Percentiles rank a stretch among this genome's conserved stretches.
Conservation (phyloP, 2,797 vertebrate species). For the Parauchenoglanis ngamensis region DNA sequence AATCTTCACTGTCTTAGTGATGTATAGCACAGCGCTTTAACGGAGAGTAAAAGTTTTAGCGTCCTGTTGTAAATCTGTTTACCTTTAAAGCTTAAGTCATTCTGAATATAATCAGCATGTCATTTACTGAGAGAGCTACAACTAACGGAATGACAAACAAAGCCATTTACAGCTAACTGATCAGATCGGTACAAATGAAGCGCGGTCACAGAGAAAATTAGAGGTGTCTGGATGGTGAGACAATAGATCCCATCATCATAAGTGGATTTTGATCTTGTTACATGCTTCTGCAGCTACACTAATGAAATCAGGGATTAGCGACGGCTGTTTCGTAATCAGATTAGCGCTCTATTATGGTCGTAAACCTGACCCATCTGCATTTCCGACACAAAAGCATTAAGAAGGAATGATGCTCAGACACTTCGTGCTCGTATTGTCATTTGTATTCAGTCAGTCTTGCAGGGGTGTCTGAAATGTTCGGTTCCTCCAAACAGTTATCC, state of each 20-base stretch:
- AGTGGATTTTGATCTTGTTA: conserved; percentile 39
- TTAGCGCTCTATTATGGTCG: neutral
- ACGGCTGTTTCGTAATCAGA: conserved; percentile 18
- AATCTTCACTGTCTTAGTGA: neutral
- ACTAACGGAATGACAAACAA: neutral
- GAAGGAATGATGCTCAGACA: neutral
- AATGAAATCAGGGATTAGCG: conserved; percentile 44
- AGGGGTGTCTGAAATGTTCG: neutral
- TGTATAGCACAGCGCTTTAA: neutral
- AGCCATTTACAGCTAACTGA: conserved; percentile 2
- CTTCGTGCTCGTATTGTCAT: neutral
- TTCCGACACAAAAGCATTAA: neutral
- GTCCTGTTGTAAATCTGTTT: neutral
- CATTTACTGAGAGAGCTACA: neutral
- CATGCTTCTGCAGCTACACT: conserved; percentile 15
- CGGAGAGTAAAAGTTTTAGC: neutral
- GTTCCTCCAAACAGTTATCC: neutral
- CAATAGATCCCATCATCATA: conserved; percentile 28
- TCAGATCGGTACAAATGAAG: neutral
- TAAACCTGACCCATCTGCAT: neutral
- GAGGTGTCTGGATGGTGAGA: neutral
- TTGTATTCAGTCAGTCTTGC: too few relatives aligned
- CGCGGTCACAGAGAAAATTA: neutral
- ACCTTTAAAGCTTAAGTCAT: neutral
- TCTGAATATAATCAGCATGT: neutral